Evolutionary conservation across 2,797 vertebrate genomes (phyloP).

Genomic region (Lepus oiostolus): DNA sequence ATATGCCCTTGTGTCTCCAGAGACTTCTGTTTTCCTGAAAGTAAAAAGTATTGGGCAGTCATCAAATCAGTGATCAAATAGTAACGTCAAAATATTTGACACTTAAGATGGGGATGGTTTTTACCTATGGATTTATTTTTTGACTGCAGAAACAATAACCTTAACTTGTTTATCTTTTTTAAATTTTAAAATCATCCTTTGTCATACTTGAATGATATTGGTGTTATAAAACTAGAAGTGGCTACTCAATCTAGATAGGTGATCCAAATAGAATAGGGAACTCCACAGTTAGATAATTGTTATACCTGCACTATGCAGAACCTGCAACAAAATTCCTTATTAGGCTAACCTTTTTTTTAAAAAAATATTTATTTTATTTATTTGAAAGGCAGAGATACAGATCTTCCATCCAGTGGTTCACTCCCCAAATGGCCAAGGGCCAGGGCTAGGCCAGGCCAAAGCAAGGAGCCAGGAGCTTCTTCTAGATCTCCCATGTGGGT

Average conservation of each 20-base stretch:
- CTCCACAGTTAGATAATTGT: constrained; percentile 16
- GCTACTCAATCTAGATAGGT: constrained; percentile 7
- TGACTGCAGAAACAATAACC: constrained; percentile 4
- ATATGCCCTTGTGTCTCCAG: constrained; percentile 28
- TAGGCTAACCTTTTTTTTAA: neutral
- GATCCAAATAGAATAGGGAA: neutral
- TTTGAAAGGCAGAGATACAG: too few species aligned
- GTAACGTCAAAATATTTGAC: neutral
- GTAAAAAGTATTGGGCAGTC: constrained; percentile 37
- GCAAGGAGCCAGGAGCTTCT: too few species aligned
- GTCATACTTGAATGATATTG: constrained; percentile 69
- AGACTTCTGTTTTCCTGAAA: constrained; percentile 32
- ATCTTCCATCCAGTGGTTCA: too few species aligned
- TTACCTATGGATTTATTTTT: neutral
- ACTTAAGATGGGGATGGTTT: neutral
- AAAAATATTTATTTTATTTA: too few species aligned
- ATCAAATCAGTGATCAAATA: constrained; percentile 21
- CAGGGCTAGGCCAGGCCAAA: too few species aligned
- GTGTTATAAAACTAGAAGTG: constrained; percentile 70
- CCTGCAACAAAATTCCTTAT: constrained; percentile 33
- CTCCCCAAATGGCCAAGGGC: too few species aligned
- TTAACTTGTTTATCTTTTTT: constrained; percentile 32
- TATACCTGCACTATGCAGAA: constrained; percentile 1
- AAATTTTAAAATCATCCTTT: constrained; percentile 54
- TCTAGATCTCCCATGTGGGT: too few species aligned